A percentile compares a stretch with the other conserved stretches of the same genome.
phyloP scores from a whole-genome alignment of 2,888 invertebrate genomes.

The Drosophila parthenogenetica region DNA sequence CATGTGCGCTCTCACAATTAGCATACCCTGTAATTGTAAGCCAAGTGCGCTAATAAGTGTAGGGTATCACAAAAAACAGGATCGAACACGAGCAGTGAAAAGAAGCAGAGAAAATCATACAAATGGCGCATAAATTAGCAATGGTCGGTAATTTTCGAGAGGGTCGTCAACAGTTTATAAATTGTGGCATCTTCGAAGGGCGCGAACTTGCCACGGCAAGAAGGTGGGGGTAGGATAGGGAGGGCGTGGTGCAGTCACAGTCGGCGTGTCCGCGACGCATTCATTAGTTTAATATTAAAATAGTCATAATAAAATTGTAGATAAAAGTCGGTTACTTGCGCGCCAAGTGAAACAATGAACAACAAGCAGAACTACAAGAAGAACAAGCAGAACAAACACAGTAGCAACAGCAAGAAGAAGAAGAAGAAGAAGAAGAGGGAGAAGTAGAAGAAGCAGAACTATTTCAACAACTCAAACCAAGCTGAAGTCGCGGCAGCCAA shows the following conservation, averaged over 20 bases:
- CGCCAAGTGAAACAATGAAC: constrained; percentile 66
- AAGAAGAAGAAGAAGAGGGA: constrained; percentile 15
- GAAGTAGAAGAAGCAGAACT: constrained; percentile 16
- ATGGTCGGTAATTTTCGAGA: constrained; percentile 79
- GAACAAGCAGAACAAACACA: constrained; percentile 27
- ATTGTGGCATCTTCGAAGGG: constrained; percentile 43
- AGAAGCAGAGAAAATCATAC: constrained; percentile 67
- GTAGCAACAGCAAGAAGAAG: constrained; percentile 18
- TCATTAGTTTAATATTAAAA: constrained; percentile 79
- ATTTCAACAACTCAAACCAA: constrained; percentile 32
- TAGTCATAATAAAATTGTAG: constrained; percentile 80
- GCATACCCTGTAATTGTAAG: constrained; percentile 19
- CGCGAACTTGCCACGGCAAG: constrained; percentile 38
- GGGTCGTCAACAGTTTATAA: constrained; percentile 73
- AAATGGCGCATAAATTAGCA: constrained; percentile 79
- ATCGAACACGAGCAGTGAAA: constrained; percentile 18
- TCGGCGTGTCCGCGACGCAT: constrained; percentile 75
- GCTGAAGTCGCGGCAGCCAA: constrained; percentile 48
- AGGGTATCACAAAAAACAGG: constrained; percentile 37
- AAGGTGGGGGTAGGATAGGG: neutral
- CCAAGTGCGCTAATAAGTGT: constrained; percentile 23
- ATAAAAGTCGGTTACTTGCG: constrained; percentile 61
- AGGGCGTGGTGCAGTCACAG: constrained; percentile 46
- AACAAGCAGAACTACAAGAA: constrained; percentile 31
- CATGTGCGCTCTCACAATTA: constrained; percentile 53